Base-by-base conservation (phyloP, 1,140 invertebrate species). In the Bombus sibiricus region DNA sequence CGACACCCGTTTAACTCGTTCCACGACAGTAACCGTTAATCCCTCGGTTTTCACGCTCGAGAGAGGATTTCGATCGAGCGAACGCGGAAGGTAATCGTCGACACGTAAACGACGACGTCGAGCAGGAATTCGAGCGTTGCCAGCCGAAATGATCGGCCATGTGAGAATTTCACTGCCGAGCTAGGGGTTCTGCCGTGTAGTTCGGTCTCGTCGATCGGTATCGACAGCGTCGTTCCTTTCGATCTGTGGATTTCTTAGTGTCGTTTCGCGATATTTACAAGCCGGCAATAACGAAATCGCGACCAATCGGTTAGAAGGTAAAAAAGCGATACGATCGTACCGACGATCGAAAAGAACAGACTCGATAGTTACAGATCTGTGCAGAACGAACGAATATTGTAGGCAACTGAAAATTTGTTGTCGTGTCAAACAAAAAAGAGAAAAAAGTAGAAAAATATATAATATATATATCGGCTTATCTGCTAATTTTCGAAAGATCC, bases 11-110 rank as follows among this genome's bases (percentile, higher is more conserved):
- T 76, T 43, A 41, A 57, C 62, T 79, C 66, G 53, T 79, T 71
- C 53, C 76, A 25, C 83, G 53, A 37, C 83, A 32, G 66, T 68
- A 72, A 72, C 59, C 68, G 78, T 22, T 85, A 84, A 84, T 84
- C 82, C 76, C 76, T 72, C 68, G 83, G 41, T 84, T 71, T 85
- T 85, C 78, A 85, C 83, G 83, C 78, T 85, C 32, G 32, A 69
- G 37, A 34, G 71, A 66, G 69, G 41, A 74, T 75, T 53, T 81
- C 83, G 77, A 85, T 81, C 71, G 71, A 57, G 75, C 83, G 83
- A 68, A 68, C 59, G 76, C 41, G 77, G 32, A 53, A 62, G 68
- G 83, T 85, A 75, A 81, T 85, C 83, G 78, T 68, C 53, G 69
- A 32, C 69, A 75, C 62, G 59, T 86, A 66, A 81, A 59, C 71